Conservation (phyloP, 2,797 vertebrate species). For the Cygnus olor region DNA sequence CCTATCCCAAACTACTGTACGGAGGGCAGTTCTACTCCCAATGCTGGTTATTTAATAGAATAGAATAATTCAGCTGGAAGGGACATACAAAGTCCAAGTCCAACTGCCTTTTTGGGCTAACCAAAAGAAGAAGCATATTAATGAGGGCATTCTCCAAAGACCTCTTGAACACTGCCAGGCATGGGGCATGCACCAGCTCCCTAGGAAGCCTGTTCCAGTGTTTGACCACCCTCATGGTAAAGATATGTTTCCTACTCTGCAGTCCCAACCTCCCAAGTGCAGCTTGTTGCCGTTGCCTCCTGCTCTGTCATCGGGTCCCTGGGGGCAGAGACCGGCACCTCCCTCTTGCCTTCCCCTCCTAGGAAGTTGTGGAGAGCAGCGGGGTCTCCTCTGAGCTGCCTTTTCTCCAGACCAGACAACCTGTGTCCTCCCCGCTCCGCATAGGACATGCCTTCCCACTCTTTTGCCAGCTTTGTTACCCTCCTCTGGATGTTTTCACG, state of each 20-base stretch:
- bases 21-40: background rate
- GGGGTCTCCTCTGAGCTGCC: background rate
- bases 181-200: background rate
- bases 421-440: background rate
- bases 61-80: background rate
- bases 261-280: background rate
- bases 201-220: background rate
- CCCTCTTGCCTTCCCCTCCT: background rate
- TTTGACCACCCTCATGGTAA: background rate
- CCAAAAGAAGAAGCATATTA: background rate
- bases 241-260: background rate
- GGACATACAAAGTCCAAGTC: background rate
- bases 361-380: background rate
- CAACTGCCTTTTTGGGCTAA: background rate
- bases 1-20: background rate
- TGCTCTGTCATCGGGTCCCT: background rate
- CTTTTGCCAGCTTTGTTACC: background rate
- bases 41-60: background rate
- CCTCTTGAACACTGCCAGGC: too few relatives aligned
- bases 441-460: background rate
- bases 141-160: too few relatives aligned
- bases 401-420: background rate
- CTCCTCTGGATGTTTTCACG: too few relatives aligned
- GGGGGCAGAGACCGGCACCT: background rate
- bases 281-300: background rate